Percentiles rank a stretch among this genome's conserved stretches.
These are phyloP conservation scores for Nannobrachium achirus DNA, from an alignment of 2,113 vertebrate genomes.

Conservation along the genomic window DNA sequence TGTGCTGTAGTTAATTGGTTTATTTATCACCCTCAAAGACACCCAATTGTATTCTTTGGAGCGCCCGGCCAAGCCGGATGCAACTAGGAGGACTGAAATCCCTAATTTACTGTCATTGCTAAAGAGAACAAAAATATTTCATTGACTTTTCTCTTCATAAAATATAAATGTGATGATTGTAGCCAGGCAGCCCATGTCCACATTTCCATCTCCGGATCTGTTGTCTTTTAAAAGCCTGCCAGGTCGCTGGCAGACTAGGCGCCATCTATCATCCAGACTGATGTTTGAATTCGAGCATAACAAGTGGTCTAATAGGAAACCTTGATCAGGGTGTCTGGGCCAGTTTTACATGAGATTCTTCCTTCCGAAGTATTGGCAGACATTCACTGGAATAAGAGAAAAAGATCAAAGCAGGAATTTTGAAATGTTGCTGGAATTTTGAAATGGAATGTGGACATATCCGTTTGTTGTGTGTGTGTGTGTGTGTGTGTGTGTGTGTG, in stretches of 20 bases:
- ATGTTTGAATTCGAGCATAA: constrained; percentile 31
- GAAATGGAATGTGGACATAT: constrained; percentile 20
- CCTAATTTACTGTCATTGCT: no score
- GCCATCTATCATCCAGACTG: constrained; percentile 21
- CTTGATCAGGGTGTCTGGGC: constrained; percentile 16
- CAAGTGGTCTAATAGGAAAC: constrained; percentile 2
- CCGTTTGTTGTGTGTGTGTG: background rate
- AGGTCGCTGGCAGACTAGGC: background rate
- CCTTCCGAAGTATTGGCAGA: constrained; percentile 13
- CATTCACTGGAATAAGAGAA: background rate
- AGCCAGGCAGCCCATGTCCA: no score
- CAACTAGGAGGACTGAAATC: no score
- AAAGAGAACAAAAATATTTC: background rate
- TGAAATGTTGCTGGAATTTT: constrained; percentile 2
- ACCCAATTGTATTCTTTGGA: no score
- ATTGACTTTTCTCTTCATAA: background rate
- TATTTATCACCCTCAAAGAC: no score
- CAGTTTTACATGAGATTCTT: constrained; percentile 11
- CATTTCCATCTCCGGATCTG: background rate
- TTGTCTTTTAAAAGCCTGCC: constrained; percentile 4
- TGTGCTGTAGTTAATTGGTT: no score
- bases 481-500: no score
- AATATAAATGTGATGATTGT: constrained; percentile 2
- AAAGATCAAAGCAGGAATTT: constrained; percentile 4
- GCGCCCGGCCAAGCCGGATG: no score